These are phyloP conservation scores for Ellobius talpinus DNA, from an alignment of 2,113 vertebrate genomes.

Conservation along the genomic window DNA sequence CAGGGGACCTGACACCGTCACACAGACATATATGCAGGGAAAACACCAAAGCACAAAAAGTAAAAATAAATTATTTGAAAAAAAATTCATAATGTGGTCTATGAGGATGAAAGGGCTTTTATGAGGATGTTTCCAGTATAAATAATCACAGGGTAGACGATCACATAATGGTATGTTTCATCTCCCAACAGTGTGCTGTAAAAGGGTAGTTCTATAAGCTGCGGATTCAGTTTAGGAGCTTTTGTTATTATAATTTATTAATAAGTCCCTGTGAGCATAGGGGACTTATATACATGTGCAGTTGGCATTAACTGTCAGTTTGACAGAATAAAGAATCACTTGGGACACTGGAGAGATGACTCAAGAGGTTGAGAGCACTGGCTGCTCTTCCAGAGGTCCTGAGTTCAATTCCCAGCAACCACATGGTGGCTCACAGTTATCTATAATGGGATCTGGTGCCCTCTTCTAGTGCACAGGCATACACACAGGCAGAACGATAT, in stretches of 20 bases:
- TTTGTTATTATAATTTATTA: neutral
- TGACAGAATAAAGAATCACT: neutral
- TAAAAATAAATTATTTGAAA: neutral
- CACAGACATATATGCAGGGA: no score
- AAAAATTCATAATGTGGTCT: neutral
- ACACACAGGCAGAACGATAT: neutral
- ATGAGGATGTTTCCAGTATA: neutral
- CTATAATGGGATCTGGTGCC: neutral
- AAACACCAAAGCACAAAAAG: no score
- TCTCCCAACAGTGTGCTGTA: neutral
- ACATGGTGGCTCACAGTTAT: neutral
- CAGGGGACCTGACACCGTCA: no score
- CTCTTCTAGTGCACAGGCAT: neutral
- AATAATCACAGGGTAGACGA: neutral
- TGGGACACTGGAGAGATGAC: no score
- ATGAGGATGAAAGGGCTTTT: neutral
- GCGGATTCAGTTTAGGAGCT: neutral
- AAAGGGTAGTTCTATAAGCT: neutral
- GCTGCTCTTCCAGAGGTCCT: neutral
- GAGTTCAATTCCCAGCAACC: neutral
- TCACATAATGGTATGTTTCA: neutral
- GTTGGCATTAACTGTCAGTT: no score
- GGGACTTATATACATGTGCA: neutral
- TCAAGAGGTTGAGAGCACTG: no score
- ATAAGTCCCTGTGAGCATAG: neutral